phyloP scores from a whole-genome alignment of 2,113 vertebrate species.

The Tetrax tetrax region DNA sequence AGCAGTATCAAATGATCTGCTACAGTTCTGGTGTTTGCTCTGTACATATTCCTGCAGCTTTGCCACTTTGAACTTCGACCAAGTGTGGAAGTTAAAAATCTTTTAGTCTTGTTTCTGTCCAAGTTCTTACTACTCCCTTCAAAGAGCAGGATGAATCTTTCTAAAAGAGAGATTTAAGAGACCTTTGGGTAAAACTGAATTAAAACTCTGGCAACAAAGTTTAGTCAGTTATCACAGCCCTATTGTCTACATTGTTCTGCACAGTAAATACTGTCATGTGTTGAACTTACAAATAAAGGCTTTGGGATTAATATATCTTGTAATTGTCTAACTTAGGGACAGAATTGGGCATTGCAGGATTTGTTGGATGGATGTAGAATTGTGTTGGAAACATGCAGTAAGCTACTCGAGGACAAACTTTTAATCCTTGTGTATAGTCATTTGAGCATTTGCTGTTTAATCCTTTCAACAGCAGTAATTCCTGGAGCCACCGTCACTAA shows the following conservation, averaged over 20 bases:
- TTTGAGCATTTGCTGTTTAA: not conserved
- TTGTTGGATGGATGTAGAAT: not conserved
- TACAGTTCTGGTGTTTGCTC: not conserved
- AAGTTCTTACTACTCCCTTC: not conserved
- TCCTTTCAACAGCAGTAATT: not conserved
- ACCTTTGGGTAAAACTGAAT: not conserved
- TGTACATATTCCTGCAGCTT: not conserved
- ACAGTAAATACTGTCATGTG: not conserved
- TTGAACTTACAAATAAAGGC: not conserved
- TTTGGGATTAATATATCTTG: not conserved
- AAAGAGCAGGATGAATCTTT: not conserved
- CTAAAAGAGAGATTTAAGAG: not conserved
- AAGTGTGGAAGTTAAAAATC: not conserved
- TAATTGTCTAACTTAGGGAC: not conserved
- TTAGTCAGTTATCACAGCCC: not conserved
- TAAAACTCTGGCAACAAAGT: not conserved
- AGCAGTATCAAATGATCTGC: not conserved
- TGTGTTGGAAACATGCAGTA: not conserved
- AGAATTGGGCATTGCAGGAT: not conserved
- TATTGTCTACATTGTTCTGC: not conserved
- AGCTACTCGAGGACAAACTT: not conserved
- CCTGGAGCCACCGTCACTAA: not conserved
- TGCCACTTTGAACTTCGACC: not conserved
- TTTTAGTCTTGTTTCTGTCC: not conserved
- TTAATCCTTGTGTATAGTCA: not conserved